phyloP scores from a whole-genome alignment of 2,888 invertebrate species.

The Campoletis raptor region DNA sequence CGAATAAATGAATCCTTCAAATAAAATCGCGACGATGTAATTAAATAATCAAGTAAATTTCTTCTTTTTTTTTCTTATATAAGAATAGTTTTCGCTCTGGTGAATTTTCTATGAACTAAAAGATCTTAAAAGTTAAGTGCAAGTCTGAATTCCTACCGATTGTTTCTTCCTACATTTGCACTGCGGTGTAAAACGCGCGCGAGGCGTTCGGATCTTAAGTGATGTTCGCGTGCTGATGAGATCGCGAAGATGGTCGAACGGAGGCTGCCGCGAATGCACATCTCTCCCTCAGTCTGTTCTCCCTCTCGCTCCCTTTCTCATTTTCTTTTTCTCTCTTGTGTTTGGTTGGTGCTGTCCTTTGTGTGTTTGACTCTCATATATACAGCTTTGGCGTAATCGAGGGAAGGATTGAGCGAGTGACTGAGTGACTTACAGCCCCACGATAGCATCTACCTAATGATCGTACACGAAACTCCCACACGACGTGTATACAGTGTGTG shows the following conservation, averaged over 20 bases:
- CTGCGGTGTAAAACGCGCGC: conserved; percentile 44
- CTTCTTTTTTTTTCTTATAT: not conserved
- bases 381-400: conserved; percentile 76
- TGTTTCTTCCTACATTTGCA: not conserved
- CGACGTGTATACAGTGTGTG: conserved; percentile 67
- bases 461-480: conserved; percentile 83
- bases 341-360: conserved; percentile 35
- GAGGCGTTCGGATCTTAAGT: conserved; percentile 45
- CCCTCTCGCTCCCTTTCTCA: conserved; percentile 44
- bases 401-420: conserved; percentile 78
- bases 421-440: conserved; percentile 82
- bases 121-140: conserved; percentile 10
- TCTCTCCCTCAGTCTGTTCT: conserved; percentile 13
- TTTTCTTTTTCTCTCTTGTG: conserved; percentile 24
- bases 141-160: conserved; percentile 1
- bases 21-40: not conserved
- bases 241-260: conserved; percentile 56
- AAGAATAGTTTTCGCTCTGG: not conserved
- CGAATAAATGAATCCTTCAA: not conserved
- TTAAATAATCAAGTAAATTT: too few relatives aligned
- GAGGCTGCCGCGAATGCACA: conserved; percentile 42
- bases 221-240: conserved; percentile 65
- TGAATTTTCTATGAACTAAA: not conserved
- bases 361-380: conserved; percentile 53
- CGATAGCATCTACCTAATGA: conserved; percentile 83